A percentile compares a stretch with the other conserved stretches of the same genome.
Conservation (phyloP, 2,797 vertebrate species). For the Falco cherrug region DNA sequence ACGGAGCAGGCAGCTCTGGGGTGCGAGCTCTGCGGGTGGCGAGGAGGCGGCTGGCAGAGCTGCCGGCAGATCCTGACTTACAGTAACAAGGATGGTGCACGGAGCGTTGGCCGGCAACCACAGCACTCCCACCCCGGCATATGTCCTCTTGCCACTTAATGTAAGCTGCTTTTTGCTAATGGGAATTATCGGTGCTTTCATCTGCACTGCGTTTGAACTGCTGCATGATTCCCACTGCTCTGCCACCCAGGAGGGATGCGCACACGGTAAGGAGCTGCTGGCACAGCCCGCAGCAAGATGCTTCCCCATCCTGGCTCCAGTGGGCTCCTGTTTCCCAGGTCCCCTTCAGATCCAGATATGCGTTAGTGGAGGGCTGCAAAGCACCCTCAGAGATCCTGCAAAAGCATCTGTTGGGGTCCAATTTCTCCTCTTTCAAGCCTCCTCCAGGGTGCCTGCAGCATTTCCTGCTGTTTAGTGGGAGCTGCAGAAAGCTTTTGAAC, state of each 20-base stretch:
- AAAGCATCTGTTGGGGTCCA: background rate
- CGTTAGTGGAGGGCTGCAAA: background rate
- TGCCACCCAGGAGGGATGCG: fast-evolving
- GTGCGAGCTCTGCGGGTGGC: fast-evolving
- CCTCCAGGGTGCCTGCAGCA: background rate
- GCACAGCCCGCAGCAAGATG: background rate
- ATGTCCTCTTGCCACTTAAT: background rate
- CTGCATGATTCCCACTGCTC: fast-evolving
- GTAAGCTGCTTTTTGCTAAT: background rate
- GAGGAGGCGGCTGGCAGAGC: background rate
- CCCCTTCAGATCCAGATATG: background rate
- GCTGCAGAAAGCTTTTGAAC: slow-evolving; percentile 48
- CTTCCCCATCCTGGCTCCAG: fast-evolving
- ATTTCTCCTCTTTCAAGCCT: background rate
- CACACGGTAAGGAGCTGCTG: fast-evolving
- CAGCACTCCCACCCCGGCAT: background rate
- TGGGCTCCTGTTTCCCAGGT: fast-evolving
- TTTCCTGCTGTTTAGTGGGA: background rate
- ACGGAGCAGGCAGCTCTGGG: background rate
- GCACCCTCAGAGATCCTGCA: background rate
- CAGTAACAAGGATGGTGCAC: fast-evolving
- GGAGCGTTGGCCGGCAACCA: background rate
- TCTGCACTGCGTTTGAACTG: background rate
- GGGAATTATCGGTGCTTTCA: background rate
- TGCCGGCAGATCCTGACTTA: background rate